Percentiles rank a stretch among this genome's conserved stretches.
These are phyloP conservation scores for Brachionus plicatilis DNA, from an alignment of 1,140 invertebrate species.

Conservation along the genomic window DNA sequence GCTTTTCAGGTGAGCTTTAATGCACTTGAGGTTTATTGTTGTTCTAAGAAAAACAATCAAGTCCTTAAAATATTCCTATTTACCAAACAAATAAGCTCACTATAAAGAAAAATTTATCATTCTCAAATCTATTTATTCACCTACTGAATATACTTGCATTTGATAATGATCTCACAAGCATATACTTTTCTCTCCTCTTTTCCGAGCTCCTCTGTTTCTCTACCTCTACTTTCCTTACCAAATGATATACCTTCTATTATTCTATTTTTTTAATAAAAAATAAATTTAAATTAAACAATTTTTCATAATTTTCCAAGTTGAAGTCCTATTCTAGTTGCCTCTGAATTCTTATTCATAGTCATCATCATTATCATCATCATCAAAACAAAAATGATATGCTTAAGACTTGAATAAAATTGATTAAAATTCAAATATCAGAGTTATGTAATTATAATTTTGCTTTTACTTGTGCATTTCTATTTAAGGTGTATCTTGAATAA, in stretches of 20 bases:
- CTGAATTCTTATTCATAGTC: not conserved
- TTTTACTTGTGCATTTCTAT: not conserved
- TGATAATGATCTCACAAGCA: slow-evolving; percentile 35
- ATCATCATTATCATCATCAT: not conserved
- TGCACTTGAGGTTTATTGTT: not conserved
- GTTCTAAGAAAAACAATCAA: not conserved
- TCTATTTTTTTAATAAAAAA: not conserved
- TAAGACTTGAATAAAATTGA: not conserved
- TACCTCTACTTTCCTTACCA: not conserved
- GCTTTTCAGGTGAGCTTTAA: not conserved
- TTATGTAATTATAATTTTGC: not conserved
- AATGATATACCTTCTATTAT: not conserved
- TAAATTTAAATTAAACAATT: not conserved
- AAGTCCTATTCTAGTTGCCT: not conserved
- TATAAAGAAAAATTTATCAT: slow-evolving; percentile 8
- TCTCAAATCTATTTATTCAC: slow-evolving; percentile 34
- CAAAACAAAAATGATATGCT: not conserved
- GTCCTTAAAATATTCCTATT: slow-evolving; percentile 15
- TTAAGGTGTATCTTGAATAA: not conserved
- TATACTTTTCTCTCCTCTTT: not conserved
- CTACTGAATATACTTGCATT: slow-evolving; percentile 11
- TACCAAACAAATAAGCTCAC: slow-evolving; percentile 14
- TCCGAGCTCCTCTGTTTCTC: not conserved
- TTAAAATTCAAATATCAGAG: not conserved
- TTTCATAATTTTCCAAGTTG: not conserved